Conservation (phyloP, 2,888 invertebrate species). For the Xanthorhoe spadicearia region DNA sequence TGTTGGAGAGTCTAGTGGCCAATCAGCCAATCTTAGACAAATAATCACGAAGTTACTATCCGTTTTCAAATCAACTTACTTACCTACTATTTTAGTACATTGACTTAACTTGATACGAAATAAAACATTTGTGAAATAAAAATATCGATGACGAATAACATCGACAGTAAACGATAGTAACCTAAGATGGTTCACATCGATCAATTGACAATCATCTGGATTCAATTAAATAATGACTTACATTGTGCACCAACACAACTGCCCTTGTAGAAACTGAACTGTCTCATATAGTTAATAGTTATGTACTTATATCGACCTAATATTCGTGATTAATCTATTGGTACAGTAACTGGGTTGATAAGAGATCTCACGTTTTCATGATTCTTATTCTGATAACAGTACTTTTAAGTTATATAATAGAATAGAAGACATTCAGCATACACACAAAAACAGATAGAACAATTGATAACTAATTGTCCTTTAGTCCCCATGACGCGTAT, state of each 20-base stretch:
- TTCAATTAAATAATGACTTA: conserved; percentile 20
- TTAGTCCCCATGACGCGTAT: no score
- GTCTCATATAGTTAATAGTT: not conserved
- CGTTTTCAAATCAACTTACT: no score
- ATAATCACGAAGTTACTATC: no score
- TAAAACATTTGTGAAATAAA: no score
- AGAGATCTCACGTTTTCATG: conserved; percentile 19
- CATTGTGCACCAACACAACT: conserved; percentile 6
- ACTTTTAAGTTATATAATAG: no score
- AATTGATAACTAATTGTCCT: no score
- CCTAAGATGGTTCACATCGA: conserved; percentile 2
- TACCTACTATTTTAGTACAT: no score
- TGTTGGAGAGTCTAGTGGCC: no score
- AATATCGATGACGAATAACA: not conserved
- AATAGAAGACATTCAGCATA: no score
- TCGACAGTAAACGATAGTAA: not conserved
- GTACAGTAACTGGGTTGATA: conserved; percentile 9
- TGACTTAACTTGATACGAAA: no score
- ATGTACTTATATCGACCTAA: conserved; percentile 1
- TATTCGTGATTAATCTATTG: conserved; percentile 20
- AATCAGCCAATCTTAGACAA: no score
- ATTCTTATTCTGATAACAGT: not conserved
- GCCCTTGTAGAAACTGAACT: not conserved
- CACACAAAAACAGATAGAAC: no score
- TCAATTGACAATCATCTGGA: conserved; percentile 4